Conservation (phyloP, 2,113 vertebrate genomes). For the Strix aluco region DNA sequence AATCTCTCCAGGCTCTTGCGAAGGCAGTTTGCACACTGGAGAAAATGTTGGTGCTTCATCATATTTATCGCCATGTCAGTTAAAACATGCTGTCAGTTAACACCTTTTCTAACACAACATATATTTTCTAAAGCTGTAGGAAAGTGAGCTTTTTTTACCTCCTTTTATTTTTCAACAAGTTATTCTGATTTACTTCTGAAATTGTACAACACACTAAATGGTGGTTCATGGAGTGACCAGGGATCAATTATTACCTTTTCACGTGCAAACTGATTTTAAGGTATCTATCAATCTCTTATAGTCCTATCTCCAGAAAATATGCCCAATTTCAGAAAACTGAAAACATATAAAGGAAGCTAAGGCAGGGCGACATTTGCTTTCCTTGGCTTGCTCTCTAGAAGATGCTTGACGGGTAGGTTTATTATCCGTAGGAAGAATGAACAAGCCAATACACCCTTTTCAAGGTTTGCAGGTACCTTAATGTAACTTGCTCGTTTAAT, state of each 20-base stretch:
- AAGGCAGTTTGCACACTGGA: background rate
- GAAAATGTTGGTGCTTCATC: slow-evolving; percentile 10
- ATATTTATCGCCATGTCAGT: slow-evolving; percentile 43
- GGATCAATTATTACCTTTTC: slow-evolving; percentile 34
- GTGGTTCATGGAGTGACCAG: background rate
- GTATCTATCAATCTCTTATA: background rate
- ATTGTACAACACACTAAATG: background rate
- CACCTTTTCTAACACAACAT: slow-evolving; percentile 27
- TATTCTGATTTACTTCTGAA: slow-evolving; percentile 46
- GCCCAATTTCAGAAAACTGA: background rate
- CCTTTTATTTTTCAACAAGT: slow-evolving; percentile 15
- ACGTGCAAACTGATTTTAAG: background rate
- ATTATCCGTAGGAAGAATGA: background rate
- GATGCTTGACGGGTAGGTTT: background rate
- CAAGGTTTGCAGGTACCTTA: slow-evolving; percentile 45
- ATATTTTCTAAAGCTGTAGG: slow-evolving; percentile 11
- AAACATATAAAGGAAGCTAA: background rate
- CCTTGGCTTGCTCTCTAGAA: background rate
- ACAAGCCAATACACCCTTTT: slow-evolving; percentile 20
- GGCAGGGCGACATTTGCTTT: background rate
- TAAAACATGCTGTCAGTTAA: slow-evolving; percentile 50
- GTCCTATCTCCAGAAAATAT: background rate
- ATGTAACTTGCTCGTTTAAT: slow-evolving; percentile 34
- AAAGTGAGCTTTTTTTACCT: background rate
- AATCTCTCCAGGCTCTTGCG: slow-evolving; percentile 37